Base-by-base conservation (phyloP, 2,888 invertebrate genomes). In the Rhabditophanes sp. region DNA sequence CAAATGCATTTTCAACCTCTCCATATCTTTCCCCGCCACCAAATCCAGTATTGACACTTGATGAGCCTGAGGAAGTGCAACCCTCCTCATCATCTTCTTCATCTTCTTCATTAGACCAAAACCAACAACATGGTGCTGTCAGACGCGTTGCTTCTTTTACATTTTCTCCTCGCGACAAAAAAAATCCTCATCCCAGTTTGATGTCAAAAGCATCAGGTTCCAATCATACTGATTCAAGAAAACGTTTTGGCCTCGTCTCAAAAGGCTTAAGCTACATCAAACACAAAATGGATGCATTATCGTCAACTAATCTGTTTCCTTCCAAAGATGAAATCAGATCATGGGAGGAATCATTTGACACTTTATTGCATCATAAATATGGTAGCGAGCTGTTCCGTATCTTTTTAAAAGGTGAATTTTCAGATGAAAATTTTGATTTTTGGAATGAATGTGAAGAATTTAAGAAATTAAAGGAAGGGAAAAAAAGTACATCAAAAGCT, bases 61-160 rank as follows among this genome's bases (percentile, higher is more conserved):
- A n/a, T n/a, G n/a, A n/a, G n/a, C n/a, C n/a, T n/a, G n/a, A n/a
- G n/a, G n/a, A n/a, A n/a, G n/a, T n/a, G n/a, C n/a, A n/a, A n/a
- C n/a, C n/a, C n/a, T n/a, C n/a, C n/a, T n/a, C n/a, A n/a, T n/a
- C n/a, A n/a, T n/a, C n/a, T n/a, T n/a, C 30, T 6, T 30, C 21
- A 7, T 23, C 30, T 4, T 30, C 30, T 12, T 8, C 7, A 4
- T 8, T n/a, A n/a, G 14, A 30, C 26, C 29, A 38, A 30, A 18
- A 14, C 6, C 28, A 15, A 27, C 26, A 37, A n/a, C 48, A 48
- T 16, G 18, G 28, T 2, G 38, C 39, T 12, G 53, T 59, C 12
- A 51, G 59, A n/a, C 49, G 59, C 18, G 59, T 58, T 2, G 54
- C 56, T 5, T 59, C 59, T 12, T 59, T 59, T 41, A 58, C 59